These are phyloP conservation scores for Terebella lapidaria DNA, from an alignment of 2,888 invertebrate species.

Conservation along the genomic window DNA sequence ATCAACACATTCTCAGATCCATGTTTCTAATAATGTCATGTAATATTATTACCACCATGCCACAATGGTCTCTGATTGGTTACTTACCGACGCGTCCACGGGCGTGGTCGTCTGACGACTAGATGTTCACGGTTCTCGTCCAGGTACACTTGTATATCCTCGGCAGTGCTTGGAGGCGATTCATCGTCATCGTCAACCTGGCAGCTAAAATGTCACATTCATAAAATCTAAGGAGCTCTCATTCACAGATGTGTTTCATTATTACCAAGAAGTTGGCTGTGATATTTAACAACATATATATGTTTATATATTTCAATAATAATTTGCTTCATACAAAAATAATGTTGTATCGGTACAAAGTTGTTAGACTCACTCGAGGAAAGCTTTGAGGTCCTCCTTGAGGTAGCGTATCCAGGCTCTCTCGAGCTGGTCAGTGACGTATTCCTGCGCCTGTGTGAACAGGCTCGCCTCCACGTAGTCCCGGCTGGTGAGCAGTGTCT, in stretches of 20 bases:
- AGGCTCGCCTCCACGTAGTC: constrained; percentile 44
- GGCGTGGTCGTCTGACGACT: constrained; percentile 35
- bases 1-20: too few species aligned
- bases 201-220: constrained; percentile 21
- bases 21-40: too few species aligned
- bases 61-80: too few species aligned
- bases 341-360: too few species aligned
- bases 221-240: too few species aligned
- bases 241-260: too few species aligned
- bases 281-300: too few species aligned
- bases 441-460: constrained; percentile 38
- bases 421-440: constrained; percentile 38
- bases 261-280: too few species aligned
- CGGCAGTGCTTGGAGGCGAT: constrained; percentile 37
- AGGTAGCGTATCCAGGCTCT: constrained; percentile 46
- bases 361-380: constrained; percentile 51
- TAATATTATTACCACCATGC: too few species aligned
- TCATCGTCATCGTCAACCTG: constrained; percentile 8
- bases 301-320: too few species aligned
- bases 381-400: constrained; percentile 49
- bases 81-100: constrained; percentile 43
- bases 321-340: too few species aligned
- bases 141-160: constrained; percentile 44
- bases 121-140: constrained; percentile 36
- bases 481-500: constrained; percentile 33